Evolutionary conservation across 1,140 invertebrate species (phyloP), one percentile per base, ranked within the genome.

Genomic region (Drosophila virilis): DNA sequence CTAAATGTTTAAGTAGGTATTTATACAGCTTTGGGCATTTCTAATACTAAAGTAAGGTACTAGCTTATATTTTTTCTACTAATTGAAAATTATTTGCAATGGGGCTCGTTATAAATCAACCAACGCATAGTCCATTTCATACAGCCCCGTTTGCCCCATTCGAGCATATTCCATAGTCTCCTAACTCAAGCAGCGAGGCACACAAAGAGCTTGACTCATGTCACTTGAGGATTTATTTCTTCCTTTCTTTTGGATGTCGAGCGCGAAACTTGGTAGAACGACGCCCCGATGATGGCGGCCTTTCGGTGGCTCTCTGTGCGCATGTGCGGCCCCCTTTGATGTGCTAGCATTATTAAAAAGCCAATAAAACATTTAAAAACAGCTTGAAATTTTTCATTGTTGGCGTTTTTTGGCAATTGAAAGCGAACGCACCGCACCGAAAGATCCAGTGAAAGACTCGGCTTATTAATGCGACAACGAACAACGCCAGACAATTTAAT

Each of bases 311-410:
- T 57, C 50, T 32, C 22, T 32, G 40, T 22, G 79, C 73, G 67
- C 67, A 71, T 75, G 61, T 45, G 80, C 83, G 84, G 84, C 80
- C 64, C 40, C 67, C 69, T 88, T 88, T 88, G 84, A 88, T 75
- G 80, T 89, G 77, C 80, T 80, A 83, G 84, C 80, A 89, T 88
- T 88, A 88, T 88, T 84, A 88, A 89, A 88, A 88, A 88, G 74
- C 84, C 84, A 88, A 88, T 88, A 88, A 88, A 88, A 88, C 84
- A 89, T 88, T 88, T 88, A 88, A 88, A 90, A 88, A 88, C 84
- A 89, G 84, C 84, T 88, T 88, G 84, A 88, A 88, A 88, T 88
- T 88, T 88, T 74, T 88, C 80, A 89, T 84, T 88, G 85, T 88
- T 88, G 79, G 66, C 60, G 82, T 61, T 50, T 84, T 83, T 81